Conservation (phyloP, 2,888 invertebrate species). For the Pycnomerus fuliginosus region DNA sequence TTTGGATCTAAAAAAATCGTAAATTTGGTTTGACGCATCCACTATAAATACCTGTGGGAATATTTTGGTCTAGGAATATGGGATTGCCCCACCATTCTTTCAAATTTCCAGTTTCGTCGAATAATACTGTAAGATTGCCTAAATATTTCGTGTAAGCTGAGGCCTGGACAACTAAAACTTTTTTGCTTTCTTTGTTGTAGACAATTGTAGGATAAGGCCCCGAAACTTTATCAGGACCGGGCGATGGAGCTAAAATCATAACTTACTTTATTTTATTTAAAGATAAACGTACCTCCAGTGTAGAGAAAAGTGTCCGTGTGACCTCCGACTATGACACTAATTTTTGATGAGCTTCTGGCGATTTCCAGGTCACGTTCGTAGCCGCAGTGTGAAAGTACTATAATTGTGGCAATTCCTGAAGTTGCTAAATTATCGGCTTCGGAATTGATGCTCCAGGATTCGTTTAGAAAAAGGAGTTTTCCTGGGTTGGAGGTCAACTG, state of each 20-base stretch:
- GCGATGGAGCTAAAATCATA: slow-evolving; percentile 36
- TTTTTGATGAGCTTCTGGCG: slow-evolving; percentile 63
- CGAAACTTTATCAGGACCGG: slow-evolving; percentile 57
- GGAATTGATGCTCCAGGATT: slow-evolving; percentile 64
- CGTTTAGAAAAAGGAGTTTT: slow-evolving; percentile 66
- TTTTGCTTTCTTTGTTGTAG: slow-evolving; percentile 54
- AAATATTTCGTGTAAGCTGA: slow-evolving; percentile 74
- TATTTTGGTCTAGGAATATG: slow-evolving; percentile 52
- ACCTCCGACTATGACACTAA: slow-evolving; percentile 84
- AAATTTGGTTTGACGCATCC: slow-evolving; percentile 5
- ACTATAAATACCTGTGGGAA: slow-evolving; percentile 15
- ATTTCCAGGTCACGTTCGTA: slow-evolving; percentile 67
- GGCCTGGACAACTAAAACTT: slow-evolving; percentile 71
- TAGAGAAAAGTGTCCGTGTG: slow-evolving; percentile 82
- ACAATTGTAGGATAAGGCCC: slow-evolving; percentile 74
- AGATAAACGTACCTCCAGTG: slow-evolving; percentile 57
- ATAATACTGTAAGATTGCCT: slow-evolving; percentile 71
- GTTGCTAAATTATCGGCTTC: slow-evolving; percentile 65
- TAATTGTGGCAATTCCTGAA: slow-evolving; percentile 72
- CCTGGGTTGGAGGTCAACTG: slow-evolving; percentile 69
- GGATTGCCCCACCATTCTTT: slow-evolving; percentile 68
- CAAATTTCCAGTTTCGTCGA: slow-evolving; percentile 68
- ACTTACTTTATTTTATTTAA: slow-evolving; percentile 5
- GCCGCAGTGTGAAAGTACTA: slow-evolving; percentile 81
- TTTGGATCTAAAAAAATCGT: slow-evolving; percentile 55